A percentile compares a stretch with the other conserved stretches of the same genome.
Conservation (phyloP, 2,113 vertebrate species). For the Psittacula cyanocephala region DNA sequence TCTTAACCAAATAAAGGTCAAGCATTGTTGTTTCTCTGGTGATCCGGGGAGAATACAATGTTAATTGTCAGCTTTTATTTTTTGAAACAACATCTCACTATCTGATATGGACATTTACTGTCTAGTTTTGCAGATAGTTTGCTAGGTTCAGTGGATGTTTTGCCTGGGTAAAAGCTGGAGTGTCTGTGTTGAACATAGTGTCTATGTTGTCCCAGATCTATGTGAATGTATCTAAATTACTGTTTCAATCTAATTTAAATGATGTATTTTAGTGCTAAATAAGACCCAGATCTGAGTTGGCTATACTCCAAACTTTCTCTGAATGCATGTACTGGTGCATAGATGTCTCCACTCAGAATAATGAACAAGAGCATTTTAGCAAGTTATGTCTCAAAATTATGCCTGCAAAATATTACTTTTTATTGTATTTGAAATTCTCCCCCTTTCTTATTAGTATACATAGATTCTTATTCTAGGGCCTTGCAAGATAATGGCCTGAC, state of each 20-base stretch:
- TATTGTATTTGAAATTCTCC: background rate
- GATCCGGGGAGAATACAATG: background rate
- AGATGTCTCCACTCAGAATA: background rate
- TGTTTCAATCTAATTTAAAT: background rate
- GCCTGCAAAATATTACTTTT: background rate
- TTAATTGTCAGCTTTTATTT: background rate
- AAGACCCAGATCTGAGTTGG: background rate
- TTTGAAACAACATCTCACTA: background rate
- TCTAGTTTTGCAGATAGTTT: background rate
- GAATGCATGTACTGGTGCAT: background rate
- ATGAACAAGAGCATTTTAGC: background rate
- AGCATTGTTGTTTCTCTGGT: slow-evolving; percentile 11
- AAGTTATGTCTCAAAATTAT: background rate
- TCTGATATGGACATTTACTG: background rate
- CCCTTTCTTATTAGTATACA: accelerated
- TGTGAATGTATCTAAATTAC: background rate
- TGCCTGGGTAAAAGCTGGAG: background rate
- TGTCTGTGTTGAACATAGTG: background rate
- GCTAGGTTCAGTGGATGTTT: background rate
- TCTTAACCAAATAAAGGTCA: slow-evolving; percentile 24
- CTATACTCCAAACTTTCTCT: background rate
- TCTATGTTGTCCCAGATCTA: background rate
- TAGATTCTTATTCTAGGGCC: background rate
- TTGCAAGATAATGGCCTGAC: background rate
- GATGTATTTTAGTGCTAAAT: background rate